phyloP scores from a whole-genome alignment of 2,888 invertebrate species.

The Leptinotarsa rubiginosa region DNA sequence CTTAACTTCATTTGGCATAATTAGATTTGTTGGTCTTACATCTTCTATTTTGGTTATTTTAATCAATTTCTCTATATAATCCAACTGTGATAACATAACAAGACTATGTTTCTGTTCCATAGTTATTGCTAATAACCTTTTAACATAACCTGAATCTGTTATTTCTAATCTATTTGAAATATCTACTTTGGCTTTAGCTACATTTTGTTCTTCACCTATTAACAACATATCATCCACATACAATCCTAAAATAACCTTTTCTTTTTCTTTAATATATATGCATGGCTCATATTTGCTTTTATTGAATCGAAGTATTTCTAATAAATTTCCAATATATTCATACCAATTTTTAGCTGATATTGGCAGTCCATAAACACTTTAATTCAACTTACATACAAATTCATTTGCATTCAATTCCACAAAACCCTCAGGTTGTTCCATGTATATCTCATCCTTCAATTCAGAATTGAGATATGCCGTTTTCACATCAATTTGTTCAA shows the following conservation, averaged over 20 bases:
- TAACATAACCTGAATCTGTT: no score
- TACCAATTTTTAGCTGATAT: background rate
- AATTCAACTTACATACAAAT: background rate
- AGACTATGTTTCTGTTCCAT: no score
- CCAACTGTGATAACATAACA: no score
- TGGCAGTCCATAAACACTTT: constrained; percentile 2
- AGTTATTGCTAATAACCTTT: no score
- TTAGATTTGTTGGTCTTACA: no score
- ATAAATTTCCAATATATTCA: background rate
- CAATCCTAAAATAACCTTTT: background rate
- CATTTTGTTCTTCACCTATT: no score
- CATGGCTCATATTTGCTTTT: background rate
- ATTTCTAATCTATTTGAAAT: no score
- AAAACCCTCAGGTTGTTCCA: constrained; percentile 11
- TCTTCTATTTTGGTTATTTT: no score
- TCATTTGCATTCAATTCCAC: background rate
- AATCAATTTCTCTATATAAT: no score
- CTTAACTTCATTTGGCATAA: no score
- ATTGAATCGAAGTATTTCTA: no score
- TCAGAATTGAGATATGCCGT: background rate
- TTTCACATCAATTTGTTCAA: background rate
- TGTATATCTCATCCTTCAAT: background rate
- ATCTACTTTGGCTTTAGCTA: no score
- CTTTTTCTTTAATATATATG: background rate
- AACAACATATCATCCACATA: background rate